Percentiles rank a stretch among this genome's conserved stretches.
phyloP scores from a whole-genome alignment of 2,113 vertebrate species.

The Trematocara unimaculatum region DNA sequence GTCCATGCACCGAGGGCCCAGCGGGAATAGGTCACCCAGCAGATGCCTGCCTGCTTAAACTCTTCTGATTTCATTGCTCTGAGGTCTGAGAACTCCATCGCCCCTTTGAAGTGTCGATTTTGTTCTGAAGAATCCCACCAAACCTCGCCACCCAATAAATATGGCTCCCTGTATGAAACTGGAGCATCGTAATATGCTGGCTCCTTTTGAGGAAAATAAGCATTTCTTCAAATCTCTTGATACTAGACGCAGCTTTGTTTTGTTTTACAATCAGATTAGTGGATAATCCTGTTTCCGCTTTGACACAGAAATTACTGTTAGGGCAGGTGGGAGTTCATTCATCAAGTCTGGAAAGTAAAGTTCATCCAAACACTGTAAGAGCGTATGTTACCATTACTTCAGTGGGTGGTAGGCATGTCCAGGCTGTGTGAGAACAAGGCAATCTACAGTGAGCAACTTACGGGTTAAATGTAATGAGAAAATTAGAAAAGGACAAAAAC shows the following conservation, averaged over 20 bases:
- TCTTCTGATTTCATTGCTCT: conserved; percentile 6
- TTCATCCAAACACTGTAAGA: not conserved
- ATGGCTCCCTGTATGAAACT: not conserved
- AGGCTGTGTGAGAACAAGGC: not conserved
- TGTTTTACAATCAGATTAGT: conserved; percentile 5
- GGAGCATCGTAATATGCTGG: not conserved
- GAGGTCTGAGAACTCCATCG: not conserved
- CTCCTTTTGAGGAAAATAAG: conserved; percentile 1
- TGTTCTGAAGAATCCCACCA: not conserved
- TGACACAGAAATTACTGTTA: not conserved
- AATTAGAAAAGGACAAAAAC: not conserved
- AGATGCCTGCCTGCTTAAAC: conserved; percentile 32
- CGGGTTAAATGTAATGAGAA: not conserved
- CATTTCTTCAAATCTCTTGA: conserved; percentile 6
- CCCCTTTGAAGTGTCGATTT: conserved; percentile 13
- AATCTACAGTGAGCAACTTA: not conserved
- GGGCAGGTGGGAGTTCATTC: not conserved
- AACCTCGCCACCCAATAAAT: not conserved
- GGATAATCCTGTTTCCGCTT: not conserved
- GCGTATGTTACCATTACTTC: not conserved
- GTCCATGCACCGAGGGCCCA: not conserved
- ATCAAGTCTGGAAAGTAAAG: not conserved
- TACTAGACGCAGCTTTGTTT: not conserved
- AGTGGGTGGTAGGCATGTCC: not conserved
- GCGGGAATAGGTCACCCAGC: conserved; percentile 31